A percentile compares a stretch with the other conserved stretches of the same genome.
Evolutionary conservation across 2,797 vertebrate genomes (phyloP).

Genomic region (Cyprinodon diabolis): DNA sequence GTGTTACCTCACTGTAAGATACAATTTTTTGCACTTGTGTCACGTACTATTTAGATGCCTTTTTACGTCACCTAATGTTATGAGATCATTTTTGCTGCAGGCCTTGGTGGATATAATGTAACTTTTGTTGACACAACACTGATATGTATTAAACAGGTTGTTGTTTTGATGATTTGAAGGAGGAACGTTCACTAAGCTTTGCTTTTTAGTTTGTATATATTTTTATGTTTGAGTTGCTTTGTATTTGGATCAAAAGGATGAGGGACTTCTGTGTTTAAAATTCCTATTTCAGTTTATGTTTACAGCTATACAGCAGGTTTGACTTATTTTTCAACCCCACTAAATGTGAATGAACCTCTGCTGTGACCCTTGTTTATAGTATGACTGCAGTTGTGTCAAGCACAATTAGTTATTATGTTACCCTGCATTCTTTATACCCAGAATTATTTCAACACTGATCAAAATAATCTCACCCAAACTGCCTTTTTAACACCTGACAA

Average conservation of each 20-base stretch:
- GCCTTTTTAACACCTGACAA: slow-evolving; percentile 66
- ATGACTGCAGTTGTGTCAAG: slow-evolving; percentile 38
- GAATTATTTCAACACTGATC: slow-evolving; percentile 36
- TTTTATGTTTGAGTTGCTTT: slow-evolving; percentile 29
- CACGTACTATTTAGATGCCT: slow-evolving; percentile 76
- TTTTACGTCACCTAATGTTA: slow-evolving; percentile 72
- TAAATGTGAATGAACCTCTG: slow-evolving; percentile 70
- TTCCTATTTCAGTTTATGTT: slow-evolving; percentile 55
- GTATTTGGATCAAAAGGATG: slow-evolving; percentile 12
- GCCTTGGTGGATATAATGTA: slow-evolving; percentile 46
- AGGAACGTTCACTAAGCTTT: slow-evolving; percentile 35
- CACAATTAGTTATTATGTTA: slow-evolving; percentile 35
- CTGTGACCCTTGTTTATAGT: slow-evolving; percentile 47
- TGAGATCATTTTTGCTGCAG: slow-evolving; percentile 58
- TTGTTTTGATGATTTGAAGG: slow-evolving; percentile 42
- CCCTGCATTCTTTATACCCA: slow-evolving; percentile 25
- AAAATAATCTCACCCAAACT: slow-evolving; percentile 66
- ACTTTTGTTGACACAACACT: slow-evolving; percentile 31
- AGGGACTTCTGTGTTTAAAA: slow-evolving; percentile 36
- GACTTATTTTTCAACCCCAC: slow-evolving; percentile 57
- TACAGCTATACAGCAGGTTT: slow-evolving; percentile 61
- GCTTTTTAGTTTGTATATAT: slow-evolving; percentile 50
- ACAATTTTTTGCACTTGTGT: slow-evolving; percentile 76
- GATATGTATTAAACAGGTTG: slow-evolving; percentile 25
- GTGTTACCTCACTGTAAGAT: slow-evolving; percentile 76